These are phyloP conservation scores for Dysmachus trigonus DNA, from an alignment of 2,888 invertebrate genomes.

Conservation along the genomic window DNA sequence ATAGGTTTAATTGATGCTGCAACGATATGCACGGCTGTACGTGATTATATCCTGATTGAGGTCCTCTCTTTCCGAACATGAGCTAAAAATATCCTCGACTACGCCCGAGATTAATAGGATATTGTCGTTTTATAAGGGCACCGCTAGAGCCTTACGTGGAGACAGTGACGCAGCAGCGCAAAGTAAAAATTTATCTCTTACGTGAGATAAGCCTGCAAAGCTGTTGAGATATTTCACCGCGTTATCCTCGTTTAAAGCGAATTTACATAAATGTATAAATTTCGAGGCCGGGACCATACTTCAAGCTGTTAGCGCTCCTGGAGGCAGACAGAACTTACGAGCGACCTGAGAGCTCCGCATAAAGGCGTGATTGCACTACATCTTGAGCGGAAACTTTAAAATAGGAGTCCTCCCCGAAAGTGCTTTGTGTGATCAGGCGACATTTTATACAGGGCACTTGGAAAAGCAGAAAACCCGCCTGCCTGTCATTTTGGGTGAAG, in stretches of 20 bases:
- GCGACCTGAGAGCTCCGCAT: background rate
- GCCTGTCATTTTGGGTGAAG: background rate
- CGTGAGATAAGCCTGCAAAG: conserved; percentile 22
- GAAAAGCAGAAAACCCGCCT: background rate
- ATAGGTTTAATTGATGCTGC: background rate
- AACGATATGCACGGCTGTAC: background rate
- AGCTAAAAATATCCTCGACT: background rate
- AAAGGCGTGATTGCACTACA: background rate
- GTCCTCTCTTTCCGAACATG: background rate
- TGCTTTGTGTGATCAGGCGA: background rate
- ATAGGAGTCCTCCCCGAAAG: background rate
- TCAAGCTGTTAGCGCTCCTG: background rate
- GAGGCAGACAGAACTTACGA: background rate
- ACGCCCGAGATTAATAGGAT: background rate
- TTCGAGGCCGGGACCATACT: background rate
- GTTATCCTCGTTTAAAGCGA: conserved; percentile 23
- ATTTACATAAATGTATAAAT: conserved; percentile 34
- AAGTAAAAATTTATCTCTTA: conserved; percentile 28
- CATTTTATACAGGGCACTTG: background rate
- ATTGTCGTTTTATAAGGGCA: background rate
- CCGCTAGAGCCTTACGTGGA: background rate
- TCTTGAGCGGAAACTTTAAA: background rate
- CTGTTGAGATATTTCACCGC: conserved; percentile 21
- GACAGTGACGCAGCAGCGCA: background rate
- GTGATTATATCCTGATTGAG: background rate